A percentile compares a stretch with the other conserved stretches of the same genome.
phyloP scores from a whole-genome alignment of 2,888 invertebrate genomes.

The Lithophane ornitopus region DNA sequence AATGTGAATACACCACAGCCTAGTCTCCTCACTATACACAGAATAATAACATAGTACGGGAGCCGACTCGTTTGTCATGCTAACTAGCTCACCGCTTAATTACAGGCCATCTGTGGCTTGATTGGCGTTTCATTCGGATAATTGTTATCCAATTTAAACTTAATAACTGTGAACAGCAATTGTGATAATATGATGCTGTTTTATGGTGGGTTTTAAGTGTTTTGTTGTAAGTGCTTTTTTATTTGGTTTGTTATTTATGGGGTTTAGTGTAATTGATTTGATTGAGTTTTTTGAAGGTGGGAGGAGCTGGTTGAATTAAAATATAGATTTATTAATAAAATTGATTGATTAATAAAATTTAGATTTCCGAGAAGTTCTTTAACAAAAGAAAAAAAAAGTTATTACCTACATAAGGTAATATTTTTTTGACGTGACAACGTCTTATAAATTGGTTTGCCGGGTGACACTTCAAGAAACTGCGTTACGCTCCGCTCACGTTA shows the following conservation, averaged over 20 bases:
- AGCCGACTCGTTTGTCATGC: constrained; percentile 79
- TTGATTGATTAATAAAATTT: too few relatives aligned
- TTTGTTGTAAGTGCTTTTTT: constrained; percentile 40
- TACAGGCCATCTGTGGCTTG: constrained; percentile 75
- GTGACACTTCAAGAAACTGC: too few relatives aligned
- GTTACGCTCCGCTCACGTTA: too few relatives aligned
- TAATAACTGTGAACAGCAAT: constrained; percentile 72
- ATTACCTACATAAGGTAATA: too few relatives aligned
- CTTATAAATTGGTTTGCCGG: too few relatives aligned
- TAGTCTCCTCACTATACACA: constrained; percentile 51
- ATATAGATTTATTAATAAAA: too few relatives aligned
- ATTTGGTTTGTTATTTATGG: constrained; percentile 39
- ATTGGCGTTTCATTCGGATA: constrained; percentile 81
- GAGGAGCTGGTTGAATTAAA: not conserved
- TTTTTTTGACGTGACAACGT: too few relatives aligned
- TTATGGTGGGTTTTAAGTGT: constrained; percentile 48
- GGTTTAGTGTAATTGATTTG: constrained; percentile 25
- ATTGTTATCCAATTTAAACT: constrained; percentile 78
- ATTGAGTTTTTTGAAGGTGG: not conserved
- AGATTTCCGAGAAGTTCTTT: too few relatives aligned
- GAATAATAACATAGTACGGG: constrained; percentile 68
- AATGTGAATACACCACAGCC: constrained; percentile 35
- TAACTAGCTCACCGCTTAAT: constrained; percentile 80
- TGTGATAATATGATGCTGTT: constrained; percentile 56
- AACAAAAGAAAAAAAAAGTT: too few relatives aligned